Percentiles rank a stretch among this genome's conserved stretches.
These are phyloP conservation scores for Harpegnathos saltator DNA, from an alignment of 1,140 invertebrate species.

Conservation along the genomic window DNA sequence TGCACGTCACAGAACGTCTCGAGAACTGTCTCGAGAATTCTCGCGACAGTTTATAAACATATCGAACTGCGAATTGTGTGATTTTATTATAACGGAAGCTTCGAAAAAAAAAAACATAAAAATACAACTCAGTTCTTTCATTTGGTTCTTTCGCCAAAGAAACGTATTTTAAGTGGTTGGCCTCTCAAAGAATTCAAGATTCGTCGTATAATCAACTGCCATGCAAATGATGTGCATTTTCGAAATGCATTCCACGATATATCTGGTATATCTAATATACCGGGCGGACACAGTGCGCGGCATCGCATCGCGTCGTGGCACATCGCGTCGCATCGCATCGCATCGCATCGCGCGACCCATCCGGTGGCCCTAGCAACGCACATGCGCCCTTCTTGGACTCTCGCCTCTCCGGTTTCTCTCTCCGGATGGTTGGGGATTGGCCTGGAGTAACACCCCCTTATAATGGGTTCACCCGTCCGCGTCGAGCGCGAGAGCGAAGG, in stretches of 20 bases:
- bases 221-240: constrained; percentile 21
- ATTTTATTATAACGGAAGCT: neutral
- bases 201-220: neutral
- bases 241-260: constrained; percentile 19
- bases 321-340: constrained; percentile 43
- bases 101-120: neutral
- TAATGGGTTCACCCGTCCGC: constrained; percentile 86
- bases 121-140: neutral
- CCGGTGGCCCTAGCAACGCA: constrained; percentile 86
- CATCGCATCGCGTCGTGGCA: constrained; percentile 12
- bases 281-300: constrained; percentile 76
- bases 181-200: neutral
- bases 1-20: neutral
- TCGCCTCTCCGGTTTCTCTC: constrained; percentile 75
- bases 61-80: neutral
- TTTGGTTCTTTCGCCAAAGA: neutral
- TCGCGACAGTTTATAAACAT: neutral
- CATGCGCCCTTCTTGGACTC: constrained; percentile 84
- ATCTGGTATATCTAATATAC: constrained; percentile 54
- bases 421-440: constrained; percentile 85
- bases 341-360: constrained; percentile 76
- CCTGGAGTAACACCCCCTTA: constrained; percentile 86
- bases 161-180: neutral
- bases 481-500: constrained; percentile 74
- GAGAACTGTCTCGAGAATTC: neutral